These are phyloP conservation scores for Cyprinella venusta DNA, from an alignment of 2,797 vertebrate genomes.

Conservation along the genomic window DNA sequence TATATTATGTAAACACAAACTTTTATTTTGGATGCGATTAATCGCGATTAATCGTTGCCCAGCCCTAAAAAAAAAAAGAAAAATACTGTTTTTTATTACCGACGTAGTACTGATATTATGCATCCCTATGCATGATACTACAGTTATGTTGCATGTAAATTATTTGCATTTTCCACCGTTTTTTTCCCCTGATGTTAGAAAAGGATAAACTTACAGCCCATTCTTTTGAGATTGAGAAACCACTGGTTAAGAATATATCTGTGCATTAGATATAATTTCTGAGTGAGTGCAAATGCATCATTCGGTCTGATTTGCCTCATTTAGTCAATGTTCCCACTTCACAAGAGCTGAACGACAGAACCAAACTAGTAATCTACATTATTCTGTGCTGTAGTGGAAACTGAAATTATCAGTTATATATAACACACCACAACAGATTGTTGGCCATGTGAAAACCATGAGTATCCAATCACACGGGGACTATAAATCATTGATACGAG, in stretches of 20 bases:
- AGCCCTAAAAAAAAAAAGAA: background rate
- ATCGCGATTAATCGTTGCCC: too few relatives aligned
- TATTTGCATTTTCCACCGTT: background rate
- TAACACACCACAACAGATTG: conserved; percentile 48
- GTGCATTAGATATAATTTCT: conserved; percentile 23
- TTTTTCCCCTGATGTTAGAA: background rate
- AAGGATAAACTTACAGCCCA: background rate
- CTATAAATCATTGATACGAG: conserved; percentile 41
- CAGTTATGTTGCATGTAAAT: background rate
- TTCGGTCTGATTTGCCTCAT: conserved; percentile 45
- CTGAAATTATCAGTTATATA: conserved; percentile 55
- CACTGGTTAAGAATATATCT: conserved; percentile 37
- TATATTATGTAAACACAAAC: too few relatives aligned
- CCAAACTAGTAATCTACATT: conserved; percentile 52
- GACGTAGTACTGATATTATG: background rate
- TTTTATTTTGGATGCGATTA: too few relatives aligned
- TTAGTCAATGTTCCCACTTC: conserved; percentile 56
- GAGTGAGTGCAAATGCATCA: conserved; percentile 22
- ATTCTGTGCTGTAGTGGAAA: conserved; percentile 54
- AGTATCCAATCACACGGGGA: conserved; percentile 45
- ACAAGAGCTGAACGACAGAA: conserved; percentile 42
- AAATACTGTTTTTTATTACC: background rate
- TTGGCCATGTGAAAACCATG: conserved; percentile 44
- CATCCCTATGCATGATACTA: background rate
- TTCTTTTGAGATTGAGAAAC: background rate